Conservation (phyloP, 2,888 invertebrate species). For the Atethmia centrago region DNA sequence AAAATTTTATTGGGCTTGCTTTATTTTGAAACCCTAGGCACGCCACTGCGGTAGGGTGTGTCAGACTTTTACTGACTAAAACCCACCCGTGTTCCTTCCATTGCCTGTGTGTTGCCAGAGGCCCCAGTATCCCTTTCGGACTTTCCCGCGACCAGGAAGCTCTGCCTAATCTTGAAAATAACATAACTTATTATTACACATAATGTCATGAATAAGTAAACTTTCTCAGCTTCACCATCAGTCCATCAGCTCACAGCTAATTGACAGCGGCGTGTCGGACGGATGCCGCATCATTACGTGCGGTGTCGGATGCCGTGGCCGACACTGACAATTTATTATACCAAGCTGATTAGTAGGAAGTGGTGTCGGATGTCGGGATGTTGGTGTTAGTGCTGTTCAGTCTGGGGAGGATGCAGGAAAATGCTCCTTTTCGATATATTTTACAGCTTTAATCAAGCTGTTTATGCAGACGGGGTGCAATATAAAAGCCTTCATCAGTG, state of each 20-base stretch:
- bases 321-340: constrained; percentile 51
- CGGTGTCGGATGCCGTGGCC: constrained; percentile 58
- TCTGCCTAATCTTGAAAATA: neutral
- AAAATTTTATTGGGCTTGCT: too few relatives aligned
- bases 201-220: constrained; percentile 10
- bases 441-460: constrained; percentile 2
- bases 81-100: too few relatives aligned
- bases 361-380: constrained; percentile 56
- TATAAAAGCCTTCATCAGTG: neutral
- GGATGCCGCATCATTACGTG: constrained; percentile 57
- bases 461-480: neutral
- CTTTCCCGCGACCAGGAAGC: too few relatives aligned
- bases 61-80: too few relatives aligned
- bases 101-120: too few relatives aligned
- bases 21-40: too few relatives aligned
- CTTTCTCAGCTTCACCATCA: constrained; percentile 41
- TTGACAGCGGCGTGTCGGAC: constrained; percentile 54
- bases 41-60: too few relatives aligned
- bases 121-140: too few relatives aligned
- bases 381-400: constrained; percentile 29
- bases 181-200: neutral
- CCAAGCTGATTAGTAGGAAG: constrained; percentile 54
- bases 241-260: constrained; percentile 47
- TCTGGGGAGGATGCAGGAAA: constrained; percentile 37
- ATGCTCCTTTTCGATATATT: constrained; percentile 15